phyloP scores from a whole-genome alignment of 2,113 vertebrate genomes.

The Syngnathus floridae region DNA sequence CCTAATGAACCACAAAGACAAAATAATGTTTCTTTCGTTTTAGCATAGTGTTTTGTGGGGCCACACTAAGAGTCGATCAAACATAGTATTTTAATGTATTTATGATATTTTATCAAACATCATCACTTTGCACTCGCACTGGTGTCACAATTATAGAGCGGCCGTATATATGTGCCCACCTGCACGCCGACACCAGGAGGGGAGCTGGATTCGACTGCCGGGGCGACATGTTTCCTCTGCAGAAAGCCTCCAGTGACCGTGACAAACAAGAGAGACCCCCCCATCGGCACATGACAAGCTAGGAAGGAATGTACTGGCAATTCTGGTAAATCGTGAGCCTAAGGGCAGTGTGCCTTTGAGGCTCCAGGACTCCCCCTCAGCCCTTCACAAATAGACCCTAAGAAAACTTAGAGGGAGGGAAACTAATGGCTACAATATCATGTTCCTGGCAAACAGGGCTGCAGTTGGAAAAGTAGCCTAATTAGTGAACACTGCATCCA shows the following conservation, averaged over 20 bases:
- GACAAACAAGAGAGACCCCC: background rate
- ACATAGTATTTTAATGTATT: conserved; percentile 23
- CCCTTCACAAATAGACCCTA: background rate
- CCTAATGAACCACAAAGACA: conserved; percentile 29
- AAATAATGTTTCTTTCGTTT: background rate
- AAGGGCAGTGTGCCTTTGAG: background rate
- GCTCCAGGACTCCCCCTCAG: background rate
- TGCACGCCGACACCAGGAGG: background rate
- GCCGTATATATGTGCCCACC: background rate
- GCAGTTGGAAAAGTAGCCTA: background rate
- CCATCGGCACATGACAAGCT: background rate
- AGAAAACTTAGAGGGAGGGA: background rate
- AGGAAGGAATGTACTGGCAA: background rate
- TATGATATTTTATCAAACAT: conserved; percentile 40
- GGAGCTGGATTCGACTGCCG: background rate
- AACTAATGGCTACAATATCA: background rate
- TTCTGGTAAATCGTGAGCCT: background rate
- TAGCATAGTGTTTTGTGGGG: background rate
- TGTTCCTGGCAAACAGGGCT: background rate
- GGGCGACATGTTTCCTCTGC: background rate
- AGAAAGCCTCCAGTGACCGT: background rate
- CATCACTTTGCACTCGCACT: conserved; percentile 33
- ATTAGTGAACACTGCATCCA: conserved; percentile 28
- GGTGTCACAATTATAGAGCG: background rate
- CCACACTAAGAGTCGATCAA: conserved; percentile 24